Conservation (phyloP, 2,888 invertebrate genomes). For the Synergus gifuensis region DNA sequence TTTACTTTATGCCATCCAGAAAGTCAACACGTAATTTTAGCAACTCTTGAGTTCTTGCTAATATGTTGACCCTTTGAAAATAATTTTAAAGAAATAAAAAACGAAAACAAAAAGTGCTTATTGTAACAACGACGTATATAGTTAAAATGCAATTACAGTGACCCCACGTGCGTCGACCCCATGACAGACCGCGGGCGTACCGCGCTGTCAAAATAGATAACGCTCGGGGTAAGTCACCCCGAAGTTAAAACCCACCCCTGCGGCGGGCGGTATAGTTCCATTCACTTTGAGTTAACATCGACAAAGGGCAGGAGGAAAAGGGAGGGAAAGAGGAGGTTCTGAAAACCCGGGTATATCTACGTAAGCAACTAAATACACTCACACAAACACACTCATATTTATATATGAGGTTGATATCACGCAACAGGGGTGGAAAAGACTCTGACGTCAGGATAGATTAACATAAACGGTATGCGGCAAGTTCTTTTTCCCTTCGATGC, state of each 20-base stretch:
- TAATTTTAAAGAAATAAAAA: too few relatives aligned
- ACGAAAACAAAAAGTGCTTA: constrained; percentile 42
- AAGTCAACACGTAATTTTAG: too few relatives aligned
- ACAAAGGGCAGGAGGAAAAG: constrained; percentile 68
- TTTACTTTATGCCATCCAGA: too few relatives aligned
- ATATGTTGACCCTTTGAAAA: too few relatives aligned
- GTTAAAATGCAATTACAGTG: constrained; percentile 74
- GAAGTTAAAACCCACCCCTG: constrained; percentile 75
- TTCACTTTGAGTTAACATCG: constrained; percentile 74
- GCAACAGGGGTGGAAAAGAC: constrained; percentile 57
- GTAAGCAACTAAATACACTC: constrained; percentile 1
- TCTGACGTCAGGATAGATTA: constrained; percentile 70
- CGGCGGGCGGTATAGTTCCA: constrained; percentile 68
- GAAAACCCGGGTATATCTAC: constrained; percentile 10
- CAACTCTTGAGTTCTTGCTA: too few relatives aligned
- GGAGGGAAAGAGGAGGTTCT: constrained; percentile 53
- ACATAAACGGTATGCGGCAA: constrained; percentile 63
- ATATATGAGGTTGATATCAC: constrained; percentile 65
- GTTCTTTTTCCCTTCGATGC: constrained; percentile 27
- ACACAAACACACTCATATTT: constrained; percentile 45
- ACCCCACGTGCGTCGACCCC: constrained; percentile 58
- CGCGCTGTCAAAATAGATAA: constrained; percentile 78
- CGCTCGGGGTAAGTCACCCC: constrained; percentile 74
- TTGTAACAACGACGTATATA: constrained; percentile 51
- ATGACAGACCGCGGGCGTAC: constrained; percentile 74